Conservation (phyloP, 2,113 vertebrate genomes). For the Arenaria interpres region DNA sequence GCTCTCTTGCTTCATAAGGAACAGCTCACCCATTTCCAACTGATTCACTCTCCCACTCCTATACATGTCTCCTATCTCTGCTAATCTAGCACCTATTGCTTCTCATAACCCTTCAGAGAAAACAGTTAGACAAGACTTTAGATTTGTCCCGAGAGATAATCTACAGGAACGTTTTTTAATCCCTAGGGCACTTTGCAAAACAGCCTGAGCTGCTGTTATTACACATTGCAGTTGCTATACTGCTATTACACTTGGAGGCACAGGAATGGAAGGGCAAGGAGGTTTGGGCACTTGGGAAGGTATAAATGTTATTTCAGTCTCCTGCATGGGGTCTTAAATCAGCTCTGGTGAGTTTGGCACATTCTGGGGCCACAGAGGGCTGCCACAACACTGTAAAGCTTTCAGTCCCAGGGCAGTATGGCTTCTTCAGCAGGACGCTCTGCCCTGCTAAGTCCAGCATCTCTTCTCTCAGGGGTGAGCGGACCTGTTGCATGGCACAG, state of each 20-base stretch:
- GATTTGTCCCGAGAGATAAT: not conserved
- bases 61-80: not conserved
- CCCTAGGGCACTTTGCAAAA: conserved; percentile 21
- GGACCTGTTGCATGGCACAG: accelerated
- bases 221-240: not conserved
- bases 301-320: not conserved
- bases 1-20: conserved; percentile 15
- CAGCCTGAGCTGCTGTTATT: not conserved
- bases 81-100: not conserved
- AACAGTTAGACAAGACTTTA: not conserved
- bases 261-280: not conserved
- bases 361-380: not conserved
- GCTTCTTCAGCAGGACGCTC: not conserved
- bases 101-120: conserved; percentile 14
- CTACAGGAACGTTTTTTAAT: not conserved
- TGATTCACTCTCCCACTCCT: conserved; percentile 32
- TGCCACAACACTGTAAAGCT: not conserved
- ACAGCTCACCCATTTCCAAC: not conserved
- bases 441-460: not conserved
- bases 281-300: not conserved
- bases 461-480: not conserved
- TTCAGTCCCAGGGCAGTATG: not conserved
- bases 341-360: not conserved
- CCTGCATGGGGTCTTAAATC: accelerated
- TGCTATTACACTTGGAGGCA: not conserved